Evolutionary conservation across 2,113 vertebrate genomes (phyloP).

Genomic region (Scomber colias): DNA sequence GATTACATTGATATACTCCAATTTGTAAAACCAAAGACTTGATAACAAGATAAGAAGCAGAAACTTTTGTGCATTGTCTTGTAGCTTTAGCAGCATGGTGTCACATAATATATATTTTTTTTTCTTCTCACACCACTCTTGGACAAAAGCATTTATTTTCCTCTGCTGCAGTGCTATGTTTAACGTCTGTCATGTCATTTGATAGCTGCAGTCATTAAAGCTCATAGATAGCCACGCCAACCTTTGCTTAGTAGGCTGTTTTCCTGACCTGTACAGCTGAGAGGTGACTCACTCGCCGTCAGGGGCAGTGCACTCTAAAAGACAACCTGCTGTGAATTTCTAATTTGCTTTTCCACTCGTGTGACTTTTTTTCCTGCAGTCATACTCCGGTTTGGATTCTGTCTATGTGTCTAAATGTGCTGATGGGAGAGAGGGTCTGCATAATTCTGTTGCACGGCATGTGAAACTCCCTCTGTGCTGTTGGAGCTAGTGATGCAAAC

Average conservation of each 20-base stretch:
- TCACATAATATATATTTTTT: constrained; percentile 39
- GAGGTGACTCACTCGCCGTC: constrained; percentile 68
- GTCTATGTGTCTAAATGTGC: constrained; percentile 53
- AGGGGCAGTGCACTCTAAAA: constrained; percentile 59
- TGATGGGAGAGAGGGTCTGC: constrained; percentile 60
- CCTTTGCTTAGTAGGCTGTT: constrained; percentile 73
- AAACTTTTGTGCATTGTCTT: constrained; percentile 50
- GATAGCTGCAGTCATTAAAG: constrained; percentile 70
- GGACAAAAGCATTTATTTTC: constrained; percentile 51
- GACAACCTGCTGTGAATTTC: constrained; percentile 69
- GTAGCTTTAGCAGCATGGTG: constrained; percentile 31
- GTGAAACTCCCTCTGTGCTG: constrained; percentile 73
- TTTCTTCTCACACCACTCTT: neutral
- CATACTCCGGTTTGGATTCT: constrained; percentile 52
- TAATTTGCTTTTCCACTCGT: constrained; percentile 72
- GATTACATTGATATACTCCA: constrained; percentile 62
- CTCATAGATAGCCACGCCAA: constrained; percentile 56
- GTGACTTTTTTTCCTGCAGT: constrained; percentile 56
- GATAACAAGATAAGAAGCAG: constrained; percentile 54
- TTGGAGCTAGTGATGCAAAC: constrained; percentile 71
- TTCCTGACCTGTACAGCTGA: constrained; percentile 63
- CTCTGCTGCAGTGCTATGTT: constrained; percentile 64
- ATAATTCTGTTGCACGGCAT: constrained; percentile 63
- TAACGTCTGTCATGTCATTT: constrained; percentile 62
- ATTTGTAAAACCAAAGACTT: constrained; percentile 56